Evolutionary conservation across 2,113 vertebrate species (phyloP).

Genomic region (Corvus moneduloides): DNA sequence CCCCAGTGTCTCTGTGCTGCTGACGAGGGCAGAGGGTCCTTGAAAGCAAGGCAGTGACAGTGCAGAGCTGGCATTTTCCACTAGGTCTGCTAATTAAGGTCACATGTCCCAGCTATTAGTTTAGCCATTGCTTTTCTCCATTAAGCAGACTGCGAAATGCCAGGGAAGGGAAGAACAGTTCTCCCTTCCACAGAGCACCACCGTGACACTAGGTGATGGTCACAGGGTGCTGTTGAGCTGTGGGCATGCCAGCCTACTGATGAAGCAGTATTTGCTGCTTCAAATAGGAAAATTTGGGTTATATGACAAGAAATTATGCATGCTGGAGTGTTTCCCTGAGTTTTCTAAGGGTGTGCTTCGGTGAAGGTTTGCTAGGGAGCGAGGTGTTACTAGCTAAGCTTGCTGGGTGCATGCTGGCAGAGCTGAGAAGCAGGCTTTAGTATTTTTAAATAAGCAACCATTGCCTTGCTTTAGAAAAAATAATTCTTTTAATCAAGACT

Average conservation of each 20-base stretch:
- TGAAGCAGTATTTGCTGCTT: neutral
- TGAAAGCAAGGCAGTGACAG: constrained; percentile 27
- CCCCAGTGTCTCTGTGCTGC: neutral
- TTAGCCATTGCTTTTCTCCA: neutral
- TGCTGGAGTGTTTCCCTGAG: neutral
- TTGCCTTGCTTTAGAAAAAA: neutral
- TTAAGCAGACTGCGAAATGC: neutral
- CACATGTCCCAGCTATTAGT: neutral
- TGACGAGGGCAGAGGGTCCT: constrained; percentile 22
- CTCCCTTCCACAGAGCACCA: neutral
- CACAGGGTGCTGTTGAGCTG: fast-evolving
- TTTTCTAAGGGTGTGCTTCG: neutral
- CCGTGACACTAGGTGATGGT: fast-evolving
- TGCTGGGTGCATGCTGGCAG: neutral
- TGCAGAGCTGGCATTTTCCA: constrained; percentile 44
- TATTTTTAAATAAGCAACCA: neutral
- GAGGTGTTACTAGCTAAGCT: neutral
- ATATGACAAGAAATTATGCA: neutral
- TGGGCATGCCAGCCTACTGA: fast-evolving
- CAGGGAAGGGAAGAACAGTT: neutral
- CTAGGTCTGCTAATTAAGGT: constrained; percentile 26
- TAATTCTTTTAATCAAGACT: neutral
- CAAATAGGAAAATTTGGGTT: neutral
- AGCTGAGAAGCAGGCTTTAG: neutral
- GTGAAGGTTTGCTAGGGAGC: neutral